Conservation (phyloP, 2,797 vertebrate species). For the Myripristis murdjan region DNA sequence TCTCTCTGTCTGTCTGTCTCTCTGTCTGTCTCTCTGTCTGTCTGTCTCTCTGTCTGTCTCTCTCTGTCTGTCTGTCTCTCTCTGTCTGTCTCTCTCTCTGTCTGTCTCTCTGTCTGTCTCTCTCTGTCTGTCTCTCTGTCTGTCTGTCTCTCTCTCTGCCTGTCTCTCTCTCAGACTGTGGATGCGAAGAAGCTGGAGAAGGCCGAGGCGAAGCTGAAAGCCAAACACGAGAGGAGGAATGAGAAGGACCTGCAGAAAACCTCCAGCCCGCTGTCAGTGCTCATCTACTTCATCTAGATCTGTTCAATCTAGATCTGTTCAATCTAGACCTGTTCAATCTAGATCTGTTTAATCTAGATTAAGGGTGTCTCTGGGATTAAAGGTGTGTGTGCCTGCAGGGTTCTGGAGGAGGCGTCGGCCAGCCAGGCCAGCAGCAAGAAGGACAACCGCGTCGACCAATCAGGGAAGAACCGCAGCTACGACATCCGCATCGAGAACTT, state of each 20-base stretch:
- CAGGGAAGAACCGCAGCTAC: conserved; percentile 96
- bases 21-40: too few relatives aligned
- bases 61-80: too few relatives aligned
- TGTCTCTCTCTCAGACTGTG: too few relatives aligned
- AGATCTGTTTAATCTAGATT: too few relatives aligned
- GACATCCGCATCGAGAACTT: conserved; percentile 98
- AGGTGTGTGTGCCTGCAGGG: too few relatives aligned
- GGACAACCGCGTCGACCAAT: conserved; percentile 92
- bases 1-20: too few relatives aligned
- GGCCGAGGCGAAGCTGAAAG: conserved; percentile 95
- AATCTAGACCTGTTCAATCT: too few relatives aligned
- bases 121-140: neutral
- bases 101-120: neutral
- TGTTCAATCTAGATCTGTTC: too few relatives aligned
- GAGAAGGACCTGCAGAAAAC: conserved; percentile 90
- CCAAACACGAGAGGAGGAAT: conserved; percentile 92
- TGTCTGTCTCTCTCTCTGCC: conserved; percentile 51
- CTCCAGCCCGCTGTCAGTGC: conserved; percentile 89
- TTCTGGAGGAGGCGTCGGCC: conserved; percentile 96
- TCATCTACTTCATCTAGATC: neutral
- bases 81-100: neutral
- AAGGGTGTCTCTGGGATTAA: too few relatives aligned
- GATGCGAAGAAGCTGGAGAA: conserved; percentile 96
- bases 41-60: too few relatives aligned
- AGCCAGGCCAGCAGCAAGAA: conserved; percentile 98